Evolutionary conservation across 2,888 invertebrate species (phyloP).

Genomic region (Metacarcinus magister): DNA sequence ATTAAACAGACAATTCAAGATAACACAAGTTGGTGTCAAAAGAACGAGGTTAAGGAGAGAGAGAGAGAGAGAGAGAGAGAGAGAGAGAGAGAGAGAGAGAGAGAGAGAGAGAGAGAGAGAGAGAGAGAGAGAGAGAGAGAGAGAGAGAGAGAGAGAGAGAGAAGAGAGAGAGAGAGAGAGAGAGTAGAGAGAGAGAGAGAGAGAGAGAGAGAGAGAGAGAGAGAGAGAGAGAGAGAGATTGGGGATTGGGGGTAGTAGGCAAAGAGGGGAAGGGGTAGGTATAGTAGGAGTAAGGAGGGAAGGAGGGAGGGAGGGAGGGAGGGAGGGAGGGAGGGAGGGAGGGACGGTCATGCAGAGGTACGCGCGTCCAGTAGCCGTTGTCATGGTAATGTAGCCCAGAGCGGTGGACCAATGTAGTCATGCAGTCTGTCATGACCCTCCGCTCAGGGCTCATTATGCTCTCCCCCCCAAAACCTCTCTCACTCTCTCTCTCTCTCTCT

Average conservation of each 20-base stretch:
- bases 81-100: slow-evolving; percentile 13
- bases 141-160: too few relatives aligned
- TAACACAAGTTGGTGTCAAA: slow-evolving; percentile 2
- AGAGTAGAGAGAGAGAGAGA: slow-evolving; percentile 51
- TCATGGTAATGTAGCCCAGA: slow-evolving; percentile 28
- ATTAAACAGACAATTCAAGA: background rate
- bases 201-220: slow-evolving; percentile 18
- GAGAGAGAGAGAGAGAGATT: too few relatives aligned
- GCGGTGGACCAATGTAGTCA: slow-evolving; percentile 7
- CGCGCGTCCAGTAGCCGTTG: slow-evolving; percentile 41
- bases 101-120: slow-evolving; percentile 43
- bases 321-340: background rate
- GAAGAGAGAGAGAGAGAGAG: background rate
- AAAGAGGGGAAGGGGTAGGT: background rate
- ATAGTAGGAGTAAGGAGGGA: background rate
- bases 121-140: background rate
- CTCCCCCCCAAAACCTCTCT: background rate
- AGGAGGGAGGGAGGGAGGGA: background rate
- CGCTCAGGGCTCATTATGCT: background rate
- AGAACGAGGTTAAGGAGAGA: slow-evolving; percentile 1
- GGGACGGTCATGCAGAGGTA: background rate
- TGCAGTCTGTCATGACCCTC: slow-evolving; percentile 41
- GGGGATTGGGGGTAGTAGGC: background rate
- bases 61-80: slow-evolving; percentile 21
- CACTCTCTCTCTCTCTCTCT: background rate